phyloP scores from a whole-genome alignment of 2,113 vertebrate genomes.

The Psilopsiagon aymara region DNA sequence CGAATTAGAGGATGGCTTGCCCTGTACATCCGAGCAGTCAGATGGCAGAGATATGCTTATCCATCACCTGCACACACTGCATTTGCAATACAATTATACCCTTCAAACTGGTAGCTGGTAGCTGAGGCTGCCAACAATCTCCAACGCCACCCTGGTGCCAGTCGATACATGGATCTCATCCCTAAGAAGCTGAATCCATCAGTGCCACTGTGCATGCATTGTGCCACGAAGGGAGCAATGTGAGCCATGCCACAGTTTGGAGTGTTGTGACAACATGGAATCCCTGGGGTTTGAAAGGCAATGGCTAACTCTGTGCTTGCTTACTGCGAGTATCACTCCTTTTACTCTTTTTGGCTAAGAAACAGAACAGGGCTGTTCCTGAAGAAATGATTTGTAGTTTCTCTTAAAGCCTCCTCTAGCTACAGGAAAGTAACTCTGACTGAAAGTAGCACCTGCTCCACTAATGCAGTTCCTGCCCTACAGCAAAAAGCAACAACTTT shows the following conservation, averaged over 20 bases:
- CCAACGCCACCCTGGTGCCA: neutral
- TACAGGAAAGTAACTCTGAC: neutral
- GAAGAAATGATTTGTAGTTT: neutral
- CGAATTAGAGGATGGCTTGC: conserved; percentile 30
- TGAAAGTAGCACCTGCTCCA: neutral
- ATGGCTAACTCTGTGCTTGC: neutral
- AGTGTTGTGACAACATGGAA: neutral
- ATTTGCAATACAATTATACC: neutral
- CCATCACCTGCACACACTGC: neutral
- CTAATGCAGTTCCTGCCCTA: neutral
- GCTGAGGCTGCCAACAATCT: neutral
- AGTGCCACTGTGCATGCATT: neutral
- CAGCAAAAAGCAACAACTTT: neutral
- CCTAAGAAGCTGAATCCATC: conserved; percentile 4
- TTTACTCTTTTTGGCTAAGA: neutral
- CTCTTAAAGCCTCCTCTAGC: neutral
- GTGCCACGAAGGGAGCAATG: rapidly evolving
- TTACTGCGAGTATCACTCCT: neutral
- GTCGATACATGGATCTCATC: neutral
- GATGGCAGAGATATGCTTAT: neutral
- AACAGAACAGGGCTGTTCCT: neutral
- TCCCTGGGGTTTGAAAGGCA: conserved; percentile 5
- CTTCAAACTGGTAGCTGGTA: neutral
- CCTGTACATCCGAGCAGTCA: conserved; percentile 2
- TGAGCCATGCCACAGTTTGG: rapidly evolving